phyloP scores from a whole-genome alignment of 2,797 vertebrate species.

The Mormyrus proboscirostris region DNA sequence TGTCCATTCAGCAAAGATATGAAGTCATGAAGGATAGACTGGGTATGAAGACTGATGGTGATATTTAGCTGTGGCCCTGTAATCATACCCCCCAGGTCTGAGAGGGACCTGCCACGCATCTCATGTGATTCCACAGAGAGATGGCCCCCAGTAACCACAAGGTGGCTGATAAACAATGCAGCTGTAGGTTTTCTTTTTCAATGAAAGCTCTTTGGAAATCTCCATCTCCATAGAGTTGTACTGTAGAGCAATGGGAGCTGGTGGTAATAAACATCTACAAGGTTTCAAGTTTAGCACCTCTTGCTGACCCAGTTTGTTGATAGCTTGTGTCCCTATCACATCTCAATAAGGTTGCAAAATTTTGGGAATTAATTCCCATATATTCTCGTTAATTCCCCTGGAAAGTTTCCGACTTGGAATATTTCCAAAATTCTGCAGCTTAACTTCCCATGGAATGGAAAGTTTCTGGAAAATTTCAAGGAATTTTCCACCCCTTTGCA shows the following conservation, averaged over 20 bases:
- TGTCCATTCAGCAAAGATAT: not conserved
- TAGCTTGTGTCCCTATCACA: not conserved
- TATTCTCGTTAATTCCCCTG: not conserved
- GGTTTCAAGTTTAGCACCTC: not conserved
- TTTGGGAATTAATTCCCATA: not conserved
- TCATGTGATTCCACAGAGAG: not conserved
- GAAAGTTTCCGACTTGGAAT: not conserved
- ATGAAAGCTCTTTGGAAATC: not conserved
- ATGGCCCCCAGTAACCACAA: not conserved
- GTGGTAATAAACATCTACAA: not conserved
- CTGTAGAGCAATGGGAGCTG: not conserved
- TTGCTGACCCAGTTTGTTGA: not conserved
- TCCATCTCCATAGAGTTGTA: not conserved
- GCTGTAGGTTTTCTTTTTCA: not conserved
- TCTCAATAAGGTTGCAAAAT: not conserved
- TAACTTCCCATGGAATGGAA: not conserved
- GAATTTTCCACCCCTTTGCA: not conserved
- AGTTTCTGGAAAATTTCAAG: not conserved
- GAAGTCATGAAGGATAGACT: not conserved
- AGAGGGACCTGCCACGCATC: not conserved
- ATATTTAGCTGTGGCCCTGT: not conserved
- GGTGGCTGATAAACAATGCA: not conserved
- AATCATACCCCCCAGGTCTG: not conserved
- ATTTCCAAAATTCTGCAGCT: not conserved
- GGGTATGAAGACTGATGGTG: not conserved